Evolutionary conservation across 2,888 invertebrate species (phyloP), one percentile per base, ranked within the genome.

Genomic region (Eucriotettix oculatus): DNA sequence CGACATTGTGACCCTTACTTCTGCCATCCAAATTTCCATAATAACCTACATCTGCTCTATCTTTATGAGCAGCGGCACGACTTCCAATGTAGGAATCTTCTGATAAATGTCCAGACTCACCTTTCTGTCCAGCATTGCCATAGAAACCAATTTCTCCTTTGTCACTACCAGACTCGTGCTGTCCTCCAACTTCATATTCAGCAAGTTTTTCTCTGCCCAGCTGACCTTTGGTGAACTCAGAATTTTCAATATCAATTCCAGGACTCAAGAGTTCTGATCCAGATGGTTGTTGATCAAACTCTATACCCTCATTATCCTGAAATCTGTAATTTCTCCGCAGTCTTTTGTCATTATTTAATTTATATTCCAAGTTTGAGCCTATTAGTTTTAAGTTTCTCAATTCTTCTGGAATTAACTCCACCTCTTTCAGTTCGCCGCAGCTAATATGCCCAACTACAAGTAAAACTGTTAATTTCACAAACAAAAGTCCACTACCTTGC

Each of bases 91-190:
- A 64, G 1, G 54, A 52, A 16, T 61, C 58, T 29, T 58, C 54
- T 40, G 58, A 54, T 16, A 57, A 42, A 5, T 41, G 58, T 1
- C 57, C 63, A 12, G 52, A 41, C 41, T 56, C 12, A 7, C 61
- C 64, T 44, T 58, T 58, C 14, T 60, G 56, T 14, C 60, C 60
- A 9, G 56, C 56, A 29, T 44, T 54, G 9, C 64, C 64, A 54
- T 61, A 64, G 58, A 64, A 64, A 12, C 63, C 63, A 7, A 63
- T 56, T 48, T 63, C 61, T 11, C 64, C 63, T 42, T 52, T 56
- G 5, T 43, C 44, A 43, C 29, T 58, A 10, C 61, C 60, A 11
- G 42, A 54, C 17, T 57, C 59, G n/a, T 64, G 56, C 3, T 40
- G 42, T 29, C 55, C 58, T 52, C 58, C 58, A 14, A 54, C 29